Conservation (phyloP, 2,888 invertebrate species). For the Cepaea hortensis region DNA sequence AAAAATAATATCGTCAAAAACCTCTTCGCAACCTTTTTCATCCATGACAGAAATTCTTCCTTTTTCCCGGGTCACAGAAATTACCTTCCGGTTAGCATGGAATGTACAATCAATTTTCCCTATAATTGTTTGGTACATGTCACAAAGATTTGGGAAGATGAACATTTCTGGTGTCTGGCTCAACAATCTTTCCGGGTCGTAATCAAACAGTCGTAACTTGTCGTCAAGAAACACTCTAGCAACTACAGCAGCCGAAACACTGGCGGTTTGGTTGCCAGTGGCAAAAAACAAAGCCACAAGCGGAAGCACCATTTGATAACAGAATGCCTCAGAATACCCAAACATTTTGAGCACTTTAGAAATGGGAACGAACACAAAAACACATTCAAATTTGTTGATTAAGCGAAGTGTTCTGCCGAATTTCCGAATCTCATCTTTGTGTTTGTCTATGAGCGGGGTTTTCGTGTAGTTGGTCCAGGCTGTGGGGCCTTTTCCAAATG, state of each 20-base stretch:
- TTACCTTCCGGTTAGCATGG: constrained; percentile 55
- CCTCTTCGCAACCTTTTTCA: constrained; percentile 53
- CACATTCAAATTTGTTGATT: constrained; percentile 62
- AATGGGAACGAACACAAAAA: constrained; percentile 67
- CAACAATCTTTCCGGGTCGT: constrained; percentile 61
- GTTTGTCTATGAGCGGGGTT: constrained; percentile 58
- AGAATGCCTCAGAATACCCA: constrained; percentile 66
- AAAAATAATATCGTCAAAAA: constrained; percentile 65
- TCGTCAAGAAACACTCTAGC: constrained; percentile 68
- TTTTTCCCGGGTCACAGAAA: constrained; percentile 51
- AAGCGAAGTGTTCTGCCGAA: constrained; percentile 62
- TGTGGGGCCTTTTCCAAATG: constrained; percentile 64
- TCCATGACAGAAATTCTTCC: constrained; percentile 60
- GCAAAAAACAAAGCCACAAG: constrained; percentile 69
- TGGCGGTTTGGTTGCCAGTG: constrained; percentile 68
- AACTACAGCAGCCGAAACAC: constrained; percentile 66
- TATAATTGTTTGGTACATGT: constrained; percentile 65
- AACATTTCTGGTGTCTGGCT: constrained; percentile 69
- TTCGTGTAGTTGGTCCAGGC: constrained; percentile 68
- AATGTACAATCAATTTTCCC: constrained; percentile 55
- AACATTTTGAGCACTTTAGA: constrained; percentile 62
- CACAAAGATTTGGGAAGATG: constrained; percentile 64
- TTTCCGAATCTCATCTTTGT: constrained; percentile 60
- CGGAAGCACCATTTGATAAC: constrained; percentile 66
- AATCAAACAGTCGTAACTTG: constrained; percentile 66